These are phyloP conservation scores for Microtus richardsoni DNA, from an alignment of 2,113 vertebrate species.

Conservation along the genomic window DNA sequence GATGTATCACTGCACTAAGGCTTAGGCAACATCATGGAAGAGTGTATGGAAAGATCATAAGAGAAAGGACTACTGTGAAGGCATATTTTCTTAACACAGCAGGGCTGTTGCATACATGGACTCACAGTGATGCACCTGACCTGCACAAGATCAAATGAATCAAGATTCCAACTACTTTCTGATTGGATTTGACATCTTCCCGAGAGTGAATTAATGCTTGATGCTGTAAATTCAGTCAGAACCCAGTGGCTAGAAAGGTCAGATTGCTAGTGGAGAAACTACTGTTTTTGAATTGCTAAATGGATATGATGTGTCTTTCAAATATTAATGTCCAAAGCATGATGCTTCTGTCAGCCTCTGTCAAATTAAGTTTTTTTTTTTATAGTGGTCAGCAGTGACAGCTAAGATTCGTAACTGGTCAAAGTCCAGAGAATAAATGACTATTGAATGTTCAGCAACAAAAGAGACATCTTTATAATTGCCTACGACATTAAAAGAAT, in stretches of 20 bases:
- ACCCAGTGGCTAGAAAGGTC: neutral
- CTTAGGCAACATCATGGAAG: neutral
- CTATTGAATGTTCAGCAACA: no score
- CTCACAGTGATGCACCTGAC: neutral
- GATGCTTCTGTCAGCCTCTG: no score
- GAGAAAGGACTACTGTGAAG: neutral
- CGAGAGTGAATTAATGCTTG: neutral
- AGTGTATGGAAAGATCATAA: neutral
- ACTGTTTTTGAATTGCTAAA: neutral
- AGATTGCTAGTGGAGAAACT: neutral
- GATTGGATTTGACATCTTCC: neutral
- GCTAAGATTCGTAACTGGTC: neutral
- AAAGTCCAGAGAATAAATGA: no score
- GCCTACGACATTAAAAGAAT: no score
- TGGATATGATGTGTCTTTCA: neutral
- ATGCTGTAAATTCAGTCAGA: neutral
- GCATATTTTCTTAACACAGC: neutral
- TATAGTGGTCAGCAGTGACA: no score
- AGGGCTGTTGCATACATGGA: neutral
- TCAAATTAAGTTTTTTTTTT: no score
- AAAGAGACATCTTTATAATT: no score
- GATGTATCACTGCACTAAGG: neutral
- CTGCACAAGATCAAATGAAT: neutral
- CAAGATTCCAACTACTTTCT: neutral
- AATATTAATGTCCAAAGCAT: no score